phyloP scores from a whole-genome alignment of 2,797 vertebrate species.

The Paratrypauchen microcephalus region DNA sequence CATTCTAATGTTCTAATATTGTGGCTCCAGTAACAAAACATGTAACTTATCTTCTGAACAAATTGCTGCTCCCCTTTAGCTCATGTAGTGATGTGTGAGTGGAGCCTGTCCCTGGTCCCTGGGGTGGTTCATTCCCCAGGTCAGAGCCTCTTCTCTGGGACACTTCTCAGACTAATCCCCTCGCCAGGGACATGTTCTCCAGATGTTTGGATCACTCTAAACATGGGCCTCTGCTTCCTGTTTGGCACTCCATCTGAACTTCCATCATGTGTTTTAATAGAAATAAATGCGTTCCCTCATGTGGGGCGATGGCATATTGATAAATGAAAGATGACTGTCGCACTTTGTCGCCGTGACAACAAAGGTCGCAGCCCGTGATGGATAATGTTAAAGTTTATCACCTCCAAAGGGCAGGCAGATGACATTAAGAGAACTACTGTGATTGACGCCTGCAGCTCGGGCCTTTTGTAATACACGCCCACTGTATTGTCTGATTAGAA shows the following conservation, averaged over 20 bases:
- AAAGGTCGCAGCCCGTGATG: constrained; percentile 74
- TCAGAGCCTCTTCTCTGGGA: constrained; percentile 56
- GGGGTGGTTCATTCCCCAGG: constrained; percentile 55
- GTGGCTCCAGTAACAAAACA: background rate
- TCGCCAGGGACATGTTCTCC: constrained; percentile 55
- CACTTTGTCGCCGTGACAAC: constrained; percentile 59
- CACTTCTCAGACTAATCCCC: constrained; percentile 48
- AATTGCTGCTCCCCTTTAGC: constrained; percentile 1
- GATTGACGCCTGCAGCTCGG: constrained; percentile 73
- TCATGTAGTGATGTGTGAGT: constrained; percentile 26
- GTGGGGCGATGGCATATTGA: constrained; percentile 46
- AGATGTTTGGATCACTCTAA: constrained; percentile 63
- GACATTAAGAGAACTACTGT: constrained; percentile 75
- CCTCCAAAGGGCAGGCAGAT: constrained; percentile 79
- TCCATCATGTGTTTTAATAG: constrained; percentile 16
- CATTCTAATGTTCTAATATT: constrained; percentile 40
- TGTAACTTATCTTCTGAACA: background rate
- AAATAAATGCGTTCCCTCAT: constrained; percentile 12
- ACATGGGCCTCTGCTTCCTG: constrained; percentile 10
- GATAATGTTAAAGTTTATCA: constrained; percentile 62
- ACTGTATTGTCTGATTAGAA: constrained; percentile 25
- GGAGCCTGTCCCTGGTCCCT: constrained; percentile 58
- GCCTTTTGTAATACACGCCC: constrained; percentile 69
- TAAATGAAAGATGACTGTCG: constrained; percentile 45
- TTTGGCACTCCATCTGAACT: constrained; percentile 8